Base-by-base conservation (phyloP, 2,888 invertebrate species). In the Syrista parreyssii region DNA sequence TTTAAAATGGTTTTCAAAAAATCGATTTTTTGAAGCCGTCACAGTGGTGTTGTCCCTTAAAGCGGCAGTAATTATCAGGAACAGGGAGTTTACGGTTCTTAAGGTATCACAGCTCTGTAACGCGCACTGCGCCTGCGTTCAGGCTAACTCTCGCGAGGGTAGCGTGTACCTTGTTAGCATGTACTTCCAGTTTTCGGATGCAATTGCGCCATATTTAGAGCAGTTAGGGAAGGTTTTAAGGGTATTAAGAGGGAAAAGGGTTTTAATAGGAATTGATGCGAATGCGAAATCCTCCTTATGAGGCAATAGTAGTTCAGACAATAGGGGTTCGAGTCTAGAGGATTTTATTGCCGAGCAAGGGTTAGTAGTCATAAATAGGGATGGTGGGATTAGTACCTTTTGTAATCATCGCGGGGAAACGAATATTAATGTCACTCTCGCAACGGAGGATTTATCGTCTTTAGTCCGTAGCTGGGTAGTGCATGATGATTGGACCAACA, bases 361-460 rank as follows among this genome's bases (percentile, higher is more conserved):
- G 0, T 15, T 82, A 6, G 4, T 31, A 0, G 35, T 81, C 0
- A 1, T 76, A 0, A 81, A 81, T 3, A 15, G 35, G 23, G 23
- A 35, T 0, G 32, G n/a, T 1, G 40, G 76, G 12, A 12, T 73
- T 11, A 12, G 68, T 2, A 77, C 79, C 0, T 79, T 34, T 35
- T 30, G 15, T 4, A 40, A 34, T 0, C 12, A 68, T n/a, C n/a
- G 55, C 1, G 79, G 82, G 0, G 30, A 68, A 2, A 76, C 78
- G 0, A 79, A 80, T n/a, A 82, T 82, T 1, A 80, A 81, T 4
- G 34, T 82, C 0, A 82, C 78, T 0, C 1, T 80, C 4, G 72
- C 68, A 2, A 75, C 72, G 0, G 32, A n/a, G 1, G 40, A 12
- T 3, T 1, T 35, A 9, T 4, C 30, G 0, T 11, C 11, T 1